These are phyloP conservation scores for Chromobotia macracanthus DNA, from an alignment of 2,797 vertebrate genomes.

Conservation along the genomic window DNA sequence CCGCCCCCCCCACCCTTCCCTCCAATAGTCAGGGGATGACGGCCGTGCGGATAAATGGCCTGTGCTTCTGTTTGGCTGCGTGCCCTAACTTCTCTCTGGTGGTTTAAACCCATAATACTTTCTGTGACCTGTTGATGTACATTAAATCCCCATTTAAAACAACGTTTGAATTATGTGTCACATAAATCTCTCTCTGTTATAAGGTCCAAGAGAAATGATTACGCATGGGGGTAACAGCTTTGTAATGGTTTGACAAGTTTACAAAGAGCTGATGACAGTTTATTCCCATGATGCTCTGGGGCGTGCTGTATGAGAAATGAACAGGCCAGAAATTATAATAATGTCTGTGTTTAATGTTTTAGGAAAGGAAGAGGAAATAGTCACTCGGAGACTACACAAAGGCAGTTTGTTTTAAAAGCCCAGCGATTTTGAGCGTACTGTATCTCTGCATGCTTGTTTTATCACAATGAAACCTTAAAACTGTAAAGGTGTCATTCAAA, in stretches of 20 bases:
- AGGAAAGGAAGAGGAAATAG: neutral
- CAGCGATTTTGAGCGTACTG: neutral
- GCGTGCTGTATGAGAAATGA: neutral
- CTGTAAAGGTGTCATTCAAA: no score
- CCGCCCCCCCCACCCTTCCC: slow-evolving; percentile 66
- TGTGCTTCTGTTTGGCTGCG: slow-evolving; percentile 85
- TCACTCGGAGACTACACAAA: neutral
- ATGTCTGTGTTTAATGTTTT: slow-evolving; percentile 25
- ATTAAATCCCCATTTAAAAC: slow-evolving; percentile 65
- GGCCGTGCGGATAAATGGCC: slow-evolving; percentile 76
- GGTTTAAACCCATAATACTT: slow-evolving; percentile 72
- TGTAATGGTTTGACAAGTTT: slow-evolving; percentile 62
- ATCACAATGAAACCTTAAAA: neutral
- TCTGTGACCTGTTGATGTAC: slow-evolving; percentile 74
- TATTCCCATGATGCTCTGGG: slow-evolving; percentile 36
- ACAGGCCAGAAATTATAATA: slow-evolving; percentile 5
- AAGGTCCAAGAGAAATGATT: slow-evolving; percentile 63
- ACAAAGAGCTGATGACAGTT: slow-evolving; percentile 49
- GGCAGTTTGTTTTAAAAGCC: neutral
- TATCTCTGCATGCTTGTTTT: neutral
- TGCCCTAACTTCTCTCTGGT: slow-evolving; percentile 74
- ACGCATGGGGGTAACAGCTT: slow-evolving; percentile 51
- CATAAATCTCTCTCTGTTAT: slow-evolving; percentile 67
- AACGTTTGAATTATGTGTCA: slow-evolving; percentile 64
- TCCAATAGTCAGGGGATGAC: slow-evolving; percentile 75